A percentile compares a stretch with the other conserved stretches of the same genome.
These are phyloP conservation scores for Triops cancriformis DNA, from an alignment of 1,140 invertebrate genomes.

Conservation along the genomic window DNA sequence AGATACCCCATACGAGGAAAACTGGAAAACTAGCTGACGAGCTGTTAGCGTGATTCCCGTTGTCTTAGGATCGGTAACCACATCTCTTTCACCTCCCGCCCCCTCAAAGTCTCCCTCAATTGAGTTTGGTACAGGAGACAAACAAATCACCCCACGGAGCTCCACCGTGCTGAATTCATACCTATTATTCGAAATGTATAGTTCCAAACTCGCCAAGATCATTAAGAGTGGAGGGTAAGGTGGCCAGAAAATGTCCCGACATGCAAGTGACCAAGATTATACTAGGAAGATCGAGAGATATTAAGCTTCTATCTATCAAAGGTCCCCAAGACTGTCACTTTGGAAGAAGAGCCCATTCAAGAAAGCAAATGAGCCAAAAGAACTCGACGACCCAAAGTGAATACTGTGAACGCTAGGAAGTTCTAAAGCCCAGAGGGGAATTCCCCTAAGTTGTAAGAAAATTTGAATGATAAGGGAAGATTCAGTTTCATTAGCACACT, in stretches of 20 bases:
- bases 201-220: not conserved
- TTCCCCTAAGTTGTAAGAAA: not conserved
- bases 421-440: not conserved
- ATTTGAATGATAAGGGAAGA: not conserved
- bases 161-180: not conserved
- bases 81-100: not conserved
- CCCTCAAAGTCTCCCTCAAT: not conserved
- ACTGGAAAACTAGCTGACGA: not conserved
- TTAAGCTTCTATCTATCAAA: not conserved
- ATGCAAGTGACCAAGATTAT: not conserved
- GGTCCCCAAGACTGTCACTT: not conserved
- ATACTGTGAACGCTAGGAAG: too few relatives aligned
- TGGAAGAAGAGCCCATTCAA: not conserved
- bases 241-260: not conserved
- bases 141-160: not conserved
- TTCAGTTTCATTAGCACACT: not conserved
- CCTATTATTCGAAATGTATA: too few relatives aligned
- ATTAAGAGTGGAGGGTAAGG: too few relatives aligned
- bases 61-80: not conserved
- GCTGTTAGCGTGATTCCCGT: not conserved
- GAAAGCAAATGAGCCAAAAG: not conserved
- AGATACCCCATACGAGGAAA: too few relatives aligned
- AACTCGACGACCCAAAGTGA: too few relatives aligned
- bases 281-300: not conserved
- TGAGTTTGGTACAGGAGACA: not conserved